phyloP scores from a whole-genome alignment of 2,113 vertebrate genomes.

The Xerus inauris region DNA sequence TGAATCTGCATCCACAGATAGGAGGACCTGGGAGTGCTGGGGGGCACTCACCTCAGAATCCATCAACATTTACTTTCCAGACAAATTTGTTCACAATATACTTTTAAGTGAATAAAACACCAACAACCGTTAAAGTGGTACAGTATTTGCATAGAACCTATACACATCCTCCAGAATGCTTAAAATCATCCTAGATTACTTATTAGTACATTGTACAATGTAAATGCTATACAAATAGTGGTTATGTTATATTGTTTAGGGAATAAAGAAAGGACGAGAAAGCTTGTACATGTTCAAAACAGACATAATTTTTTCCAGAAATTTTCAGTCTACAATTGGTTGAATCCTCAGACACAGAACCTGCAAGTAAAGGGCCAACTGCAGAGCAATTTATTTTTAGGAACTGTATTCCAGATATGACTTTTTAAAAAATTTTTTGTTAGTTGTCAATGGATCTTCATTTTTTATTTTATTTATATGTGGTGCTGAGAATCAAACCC shows the following conservation, averaged over 20 bases:
- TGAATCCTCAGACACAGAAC: neutral
- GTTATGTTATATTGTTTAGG: neutral
- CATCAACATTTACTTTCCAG: neutral
- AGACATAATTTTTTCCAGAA: neutral
- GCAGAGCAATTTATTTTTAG: neutral
- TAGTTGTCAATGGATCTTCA: no score
- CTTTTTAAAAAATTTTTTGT: no score
- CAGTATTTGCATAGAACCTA: neutral
- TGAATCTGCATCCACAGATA: neutral
- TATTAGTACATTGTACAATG: neutral
- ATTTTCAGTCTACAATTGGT: neutral
- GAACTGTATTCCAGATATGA: neutral
- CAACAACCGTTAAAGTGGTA: neutral
- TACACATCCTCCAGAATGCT: neutral
- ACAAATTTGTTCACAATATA: neutral
- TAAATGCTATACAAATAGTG: neutral
- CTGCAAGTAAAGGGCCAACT: neutral
- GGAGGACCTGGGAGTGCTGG: neutral
- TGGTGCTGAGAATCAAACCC: no score
- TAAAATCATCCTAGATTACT: neutral
- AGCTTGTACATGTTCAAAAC: neutral
- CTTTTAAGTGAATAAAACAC: neutral
- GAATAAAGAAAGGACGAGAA: neutral
- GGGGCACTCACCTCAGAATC: neutral
- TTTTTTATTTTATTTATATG: no score